These are phyloP conservation scores for Parasteatoda lunata DNA, from an alignment of 2,888 invertebrate genomes.

Conservation along the genomic window DNA sequence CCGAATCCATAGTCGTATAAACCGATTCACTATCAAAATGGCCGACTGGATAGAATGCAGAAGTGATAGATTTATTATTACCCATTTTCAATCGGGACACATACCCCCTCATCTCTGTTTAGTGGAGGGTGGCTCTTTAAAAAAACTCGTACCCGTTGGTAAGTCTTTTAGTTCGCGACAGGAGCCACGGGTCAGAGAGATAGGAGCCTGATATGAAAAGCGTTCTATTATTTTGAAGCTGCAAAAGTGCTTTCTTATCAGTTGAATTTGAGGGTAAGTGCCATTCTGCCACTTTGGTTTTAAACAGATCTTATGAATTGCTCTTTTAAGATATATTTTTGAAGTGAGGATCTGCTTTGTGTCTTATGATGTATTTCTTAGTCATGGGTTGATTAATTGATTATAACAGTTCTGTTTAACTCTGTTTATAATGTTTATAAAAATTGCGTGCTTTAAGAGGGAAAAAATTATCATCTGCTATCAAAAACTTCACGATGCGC, in stretches of 20 bases:
- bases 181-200: not conserved
- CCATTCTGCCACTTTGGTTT: not conserved
- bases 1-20: conserved; percentile 11
- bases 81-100: conserved; percentile 9
- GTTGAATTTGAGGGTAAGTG: not conserved
- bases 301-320: too few relatives aligned
- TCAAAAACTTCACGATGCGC: too few relatives aligned
- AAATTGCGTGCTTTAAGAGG: too few relatives aligned
- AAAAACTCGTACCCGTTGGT: conserved; percentile 26
- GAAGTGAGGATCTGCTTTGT: too few relatives aligned
- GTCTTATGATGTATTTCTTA: too few relatives aligned
- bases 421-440: too few relatives aligned
- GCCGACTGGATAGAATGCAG: conserved; percentile 11
- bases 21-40: conserved; percentile 43
- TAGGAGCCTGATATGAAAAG: not conserved
- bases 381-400: too few relatives aligned
- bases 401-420: too few relatives aligned
- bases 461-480: too few relatives aligned
- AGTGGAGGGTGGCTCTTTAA: conserved; percentile 8
- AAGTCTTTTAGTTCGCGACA: conserved; percentile 9
- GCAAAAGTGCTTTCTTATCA: too few relatives aligned
- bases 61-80: conserved; percentile 27
- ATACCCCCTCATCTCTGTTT: not conserved
- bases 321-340: too few relatives aligned
- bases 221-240: too few relatives aligned